Base-by-base conservation (phyloP, 2,113 vertebrate genomes). In the Oxyura jamaicensis region DNA sequence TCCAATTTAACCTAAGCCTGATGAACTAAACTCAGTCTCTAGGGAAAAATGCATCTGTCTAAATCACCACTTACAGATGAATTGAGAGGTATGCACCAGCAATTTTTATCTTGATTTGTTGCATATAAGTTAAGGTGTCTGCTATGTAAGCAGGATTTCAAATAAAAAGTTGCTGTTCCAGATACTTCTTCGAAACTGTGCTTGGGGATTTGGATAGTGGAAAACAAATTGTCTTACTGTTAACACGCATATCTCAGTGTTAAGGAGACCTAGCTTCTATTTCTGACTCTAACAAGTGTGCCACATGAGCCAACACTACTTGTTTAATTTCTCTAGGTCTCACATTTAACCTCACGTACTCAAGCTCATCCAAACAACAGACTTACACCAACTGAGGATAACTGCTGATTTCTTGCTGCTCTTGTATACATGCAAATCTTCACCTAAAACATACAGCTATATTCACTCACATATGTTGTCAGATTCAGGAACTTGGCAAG, bases 11-110 rank as follows among this genome's bases (percentile, higher is more conserved):
- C 92, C 83, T 89, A 87, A 94, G 88, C 68, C 93, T 62, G 83
- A 96, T 71, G 79, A 94, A 86, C 74, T 62, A 91, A 89, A 95
- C 60, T 88, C 68, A 86, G 44, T 82, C 95, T 92, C 74, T 36
- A 53, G 78, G 79, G 96, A 48, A 90, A 96, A 97, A 97, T 76
- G 67, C 88, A 97, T 96, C 96, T 76, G 55, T 95, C 94, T 94
- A 91, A 97, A 78, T 14, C 73, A 94, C 55, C 6, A 6, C 72
- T 83, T 68, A 48, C 87, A 91, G 73, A 68, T 20, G 19, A 87
- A 83, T 5, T 0, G 0, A 80, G 42, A 95, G 68, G 39, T 20
- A 88, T 2, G 81, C 86, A 67, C 33, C 60, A 52, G 74, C 35
- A 33, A 35, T 72, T 56, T 67, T 42, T 36, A 41, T 20, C 59